These are phyloP conservation scores for Tricholauxania praeusta DNA, from an alignment of 2,888 invertebrate genomes.

Conservation along the genomic window DNA sequence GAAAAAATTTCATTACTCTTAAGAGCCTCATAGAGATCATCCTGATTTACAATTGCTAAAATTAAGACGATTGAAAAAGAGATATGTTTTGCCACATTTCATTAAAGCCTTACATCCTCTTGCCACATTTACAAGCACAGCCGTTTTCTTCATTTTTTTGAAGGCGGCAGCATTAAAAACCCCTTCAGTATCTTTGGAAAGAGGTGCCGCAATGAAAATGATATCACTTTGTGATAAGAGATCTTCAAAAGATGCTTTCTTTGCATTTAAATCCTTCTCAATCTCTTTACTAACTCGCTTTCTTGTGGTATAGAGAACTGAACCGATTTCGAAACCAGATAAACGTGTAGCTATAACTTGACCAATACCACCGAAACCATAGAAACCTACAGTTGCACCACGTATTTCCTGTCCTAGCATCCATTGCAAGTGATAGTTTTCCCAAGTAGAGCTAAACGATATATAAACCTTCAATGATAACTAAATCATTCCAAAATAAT, in stretches of 20 bases:
- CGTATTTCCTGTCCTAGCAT: constrained; percentile 83
- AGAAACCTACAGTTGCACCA: constrained; percentile 84
- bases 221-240: constrained; percentile 79
- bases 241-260: constrained; percentile 75
- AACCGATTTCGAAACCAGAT: constrained; percentile 77
- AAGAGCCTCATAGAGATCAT: constrained; percentile 83
- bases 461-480: constrained; percentile 53
- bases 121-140: constrained; percentile 80
- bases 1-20: constrained; percentile 81
- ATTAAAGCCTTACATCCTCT: constrained; percentile 70
- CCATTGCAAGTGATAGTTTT: constrained; percentile 78
- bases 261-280: constrained; percentile 69
- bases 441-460: constrained; percentile 73
- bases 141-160: constrained; percentile 78
- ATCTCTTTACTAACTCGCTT: constrained; percentile 71
- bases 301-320: constrained; percentile 81
- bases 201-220: constrained; percentile 75
- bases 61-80: constrained; percentile 25
- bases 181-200: constrained; percentile 75
- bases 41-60: constrained; percentile 79
- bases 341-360: constrained; percentile 80
- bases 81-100: neutral
- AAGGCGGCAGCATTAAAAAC: constrained; percentile 78
- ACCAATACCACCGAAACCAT: constrained; percentile 86
- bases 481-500: constrained; percentile 36